Evolutionary conservation across 2,113 vertebrate genomes (phyloP), one percentile per base, ranked within the genome.

Genomic region (Deroptyus accipitrinus): DNA sequence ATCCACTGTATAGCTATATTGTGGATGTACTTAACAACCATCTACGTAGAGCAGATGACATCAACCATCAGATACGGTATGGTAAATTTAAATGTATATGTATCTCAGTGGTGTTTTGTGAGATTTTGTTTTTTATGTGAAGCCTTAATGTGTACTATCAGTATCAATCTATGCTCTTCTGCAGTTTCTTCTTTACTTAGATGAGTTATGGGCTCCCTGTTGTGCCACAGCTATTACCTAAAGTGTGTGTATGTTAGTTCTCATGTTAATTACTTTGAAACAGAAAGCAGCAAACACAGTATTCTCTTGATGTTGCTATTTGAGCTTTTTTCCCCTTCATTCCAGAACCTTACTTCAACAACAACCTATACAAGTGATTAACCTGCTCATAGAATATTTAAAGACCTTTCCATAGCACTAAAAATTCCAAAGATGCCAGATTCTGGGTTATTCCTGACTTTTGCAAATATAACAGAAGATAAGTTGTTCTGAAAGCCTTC

Each of bases 11-110:
- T 1, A 62, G 30, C 28, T 54, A 20, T 10, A 49, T 5, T 59
- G 54, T 25, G 17, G 44, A 80, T 41, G 14, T n/a, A 51, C 25
- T 85, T 64, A 39, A 37, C n/a, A 78, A 76, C 59, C 16, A 55
- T 9, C n/a, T 44, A 13, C 0, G 0, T 37, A 57, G 2, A 57
- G n/a, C 5, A 86, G 28, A 59, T 18, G 12, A 19, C 61, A 84
- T 46, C 51, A 91, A 39, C 17, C 31, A 86, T 31, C 51, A 55
- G 46, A 67, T n/a, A 48, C 19, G 18, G 54, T 55, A 55, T 12
- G 31, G 30, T 20, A 55, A 20, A 55, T 55, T 33, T 55, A 55
- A 20, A 20, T 20, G 33, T 16, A 6, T 19, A 67, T 2, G 67
- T 16, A 80, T 16, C 33, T 42, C 6, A 16, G 12, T 8, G 3